Base-by-base conservation (phyloP, 2,113 vertebrate species). In the Periophthalmodon schlosseri region DNA sequence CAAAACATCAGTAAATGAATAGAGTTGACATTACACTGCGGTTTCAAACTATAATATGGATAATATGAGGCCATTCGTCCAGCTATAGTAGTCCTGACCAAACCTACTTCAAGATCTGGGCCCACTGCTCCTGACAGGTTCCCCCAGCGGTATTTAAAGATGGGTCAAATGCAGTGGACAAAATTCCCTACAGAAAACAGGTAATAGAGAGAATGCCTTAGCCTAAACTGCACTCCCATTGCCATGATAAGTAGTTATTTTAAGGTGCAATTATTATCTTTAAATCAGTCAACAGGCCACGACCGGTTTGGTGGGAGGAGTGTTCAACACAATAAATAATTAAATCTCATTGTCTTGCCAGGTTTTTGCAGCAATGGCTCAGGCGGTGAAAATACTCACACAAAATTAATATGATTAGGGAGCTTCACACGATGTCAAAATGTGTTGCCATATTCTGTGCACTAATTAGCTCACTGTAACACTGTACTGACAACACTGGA, bases 401-500 rank as follows among this genome's bases (percentile, higher is more conserved):
- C 5, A 49, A 15, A 12, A 15, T 5, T 20, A 20, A 52, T 54
- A n/a, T n/a, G 20, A 9, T 7, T 2, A 54, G 52, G 52, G 18
- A 10, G 52, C 15, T n/a, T 54, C 8, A 20, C 18, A 54, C 7
- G 6, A n/a, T n/a, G 52, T 54, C 52, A 54, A 54, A 54, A 16
- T n/a, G 14, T 16, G 49, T 14, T 2, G 49, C 49, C 49, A 15
- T 18, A 16, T 15, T 5, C 49, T 16, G 16, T 14, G 49, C 49
- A 21, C 54, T 56, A 56, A n/a, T 56, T n/a, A 15, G 54, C 10
- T 11, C 20, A 21, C 20, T 21, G 9, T 2, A 56, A 56, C 6
- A 21, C 20, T 56, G 20, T 21, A 21, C 73, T 76, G 83, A 89
- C 84, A 82, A 74, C 83, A 91, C 79, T 70, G 79, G 60, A 88